phyloP scores from a whole-genome alignment of 1,140 invertebrate genomes.

The Eueides isabella region DNA sequence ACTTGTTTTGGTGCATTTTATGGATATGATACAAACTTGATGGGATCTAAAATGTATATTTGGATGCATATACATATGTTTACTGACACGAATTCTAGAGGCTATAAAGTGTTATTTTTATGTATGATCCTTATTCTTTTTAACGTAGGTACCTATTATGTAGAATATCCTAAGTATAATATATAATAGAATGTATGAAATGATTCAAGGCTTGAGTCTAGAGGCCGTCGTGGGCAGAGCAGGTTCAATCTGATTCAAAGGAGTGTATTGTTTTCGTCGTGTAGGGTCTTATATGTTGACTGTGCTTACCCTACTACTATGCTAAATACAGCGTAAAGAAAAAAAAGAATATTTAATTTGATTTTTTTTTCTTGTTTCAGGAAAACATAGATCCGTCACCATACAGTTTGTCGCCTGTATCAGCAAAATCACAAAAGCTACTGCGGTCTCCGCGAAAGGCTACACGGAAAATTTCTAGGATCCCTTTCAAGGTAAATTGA shows the following conservation, averaged over 20 bases:
- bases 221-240: no score
- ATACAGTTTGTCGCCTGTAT: conserved; percentile 96
- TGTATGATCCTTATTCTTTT: background rate
- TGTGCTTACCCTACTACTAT: no score
- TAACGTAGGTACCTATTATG: background rate
- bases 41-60: conserved; percentile 26
- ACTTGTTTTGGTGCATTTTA: conserved; percentile 36
- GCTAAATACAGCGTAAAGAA: no score
- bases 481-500: conserved; percentile 92
- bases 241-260: no score
- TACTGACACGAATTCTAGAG: conserved; percentile 22
- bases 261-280: no score
- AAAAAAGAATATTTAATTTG: no score
- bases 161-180: background rate
- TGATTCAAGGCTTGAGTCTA: background rate
- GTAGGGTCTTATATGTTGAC: no score
- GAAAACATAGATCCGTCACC: conserved; percentile 87
- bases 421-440: conserved; percentile 96
- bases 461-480: conserved; percentile 97
- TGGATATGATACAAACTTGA: conserved; percentile 25
- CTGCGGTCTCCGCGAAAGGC: conserved; percentile 96
- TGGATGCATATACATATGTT: conserved; percentile 22
- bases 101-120: conserved; percentile 19
- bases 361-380: conserved; percentile 70
- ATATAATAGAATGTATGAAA: background rate